These are phyloP conservation scores for Burhinus bistriatus DNA, from an alignment of 2,113 vertebrate genomes.

Conservation along the genomic window DNA sequence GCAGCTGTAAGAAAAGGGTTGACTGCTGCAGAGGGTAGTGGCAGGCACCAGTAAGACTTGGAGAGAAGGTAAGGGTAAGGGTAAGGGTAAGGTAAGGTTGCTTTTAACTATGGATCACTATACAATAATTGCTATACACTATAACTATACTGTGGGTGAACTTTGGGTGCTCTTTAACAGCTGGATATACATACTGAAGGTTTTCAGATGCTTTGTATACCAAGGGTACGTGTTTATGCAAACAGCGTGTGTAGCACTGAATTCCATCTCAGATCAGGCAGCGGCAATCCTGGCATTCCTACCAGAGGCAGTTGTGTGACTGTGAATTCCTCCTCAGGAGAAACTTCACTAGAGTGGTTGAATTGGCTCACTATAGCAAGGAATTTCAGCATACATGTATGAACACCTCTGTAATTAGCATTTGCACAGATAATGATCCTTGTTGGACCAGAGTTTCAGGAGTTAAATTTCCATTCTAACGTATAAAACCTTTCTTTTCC, in stretches of 20 bases:
- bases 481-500: background rate
- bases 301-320: background rate
- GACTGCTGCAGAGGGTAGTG: fast-evolving
- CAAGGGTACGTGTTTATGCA: fast-evolving
- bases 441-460: background rate
- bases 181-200: fast-evolving
- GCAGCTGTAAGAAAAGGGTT: background rate
- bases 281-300: background rate
- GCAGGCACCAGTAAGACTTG: fast-evolving
- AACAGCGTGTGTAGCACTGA: background rate
- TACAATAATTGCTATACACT: fast-evolving
- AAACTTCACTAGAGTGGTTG: fast-evolving
- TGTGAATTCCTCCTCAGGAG: background rate
- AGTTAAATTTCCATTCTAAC: background rate
- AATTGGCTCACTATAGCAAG: fast-evolving
- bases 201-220: fast-evolving
- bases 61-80: background rate
- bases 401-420: fast-evolving
- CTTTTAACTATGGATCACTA: fast-evolving
- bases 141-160: fast-evolving
- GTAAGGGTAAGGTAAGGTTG: background rate
- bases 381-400: fast-evolving
- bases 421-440: background rate
- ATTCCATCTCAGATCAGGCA: background rate
- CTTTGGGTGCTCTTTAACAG: background rate